These are phyloP conservation scores for Turnix velox DNA, from an alignment of 2,113 vertebrate genomes.

Conservation along the genomic window DNA sequence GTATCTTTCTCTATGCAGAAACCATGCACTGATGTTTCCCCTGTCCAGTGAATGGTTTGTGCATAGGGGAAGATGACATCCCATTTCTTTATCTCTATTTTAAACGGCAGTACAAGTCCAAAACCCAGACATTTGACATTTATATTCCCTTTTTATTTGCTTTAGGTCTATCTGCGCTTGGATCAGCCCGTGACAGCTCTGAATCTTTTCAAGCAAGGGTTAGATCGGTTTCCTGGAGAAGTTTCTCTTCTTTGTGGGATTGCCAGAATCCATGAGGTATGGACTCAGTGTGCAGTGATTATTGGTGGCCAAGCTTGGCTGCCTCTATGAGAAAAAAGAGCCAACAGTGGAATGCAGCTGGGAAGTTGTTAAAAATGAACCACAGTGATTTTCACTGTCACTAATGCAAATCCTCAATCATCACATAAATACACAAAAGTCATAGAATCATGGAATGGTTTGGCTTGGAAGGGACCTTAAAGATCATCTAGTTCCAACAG, in stretches of 20 bases:
- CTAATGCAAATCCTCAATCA: too few species aligned
- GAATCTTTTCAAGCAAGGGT: conserved; percentile 92
- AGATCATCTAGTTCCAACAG: too few species aligned
- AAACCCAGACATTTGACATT: not conserved
- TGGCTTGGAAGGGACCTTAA: too few species aligned
- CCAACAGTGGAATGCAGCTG: not conserved
- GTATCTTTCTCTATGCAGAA: not conserved
- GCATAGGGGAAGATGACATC: not conserved
- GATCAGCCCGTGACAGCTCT: conserved; percentile 94
- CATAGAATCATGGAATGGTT: too few species aligned
- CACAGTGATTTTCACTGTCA: not conserved
- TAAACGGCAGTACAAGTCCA: not conserved
- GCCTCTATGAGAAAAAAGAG: not conserved
- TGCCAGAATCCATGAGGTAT: conserved; percentile 91
- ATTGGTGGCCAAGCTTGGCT: not conserved
- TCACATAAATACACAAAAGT: too few species aligned
- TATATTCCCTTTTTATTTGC: not conserved
- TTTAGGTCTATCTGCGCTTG: conserved; percentile 89
- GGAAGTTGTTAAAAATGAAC: not conserved
- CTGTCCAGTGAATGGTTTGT: not conserved
- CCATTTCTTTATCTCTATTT: not conserved
- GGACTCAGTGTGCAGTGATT: not conserved
- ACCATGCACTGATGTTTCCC: too few species aligned
- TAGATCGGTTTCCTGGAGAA: conserved; percentile 93
- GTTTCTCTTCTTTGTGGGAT: conserved; percentile 92